Conservation (phyloP, 1,140 invertebrate species). For the Steinernema khuongi region DNA sequence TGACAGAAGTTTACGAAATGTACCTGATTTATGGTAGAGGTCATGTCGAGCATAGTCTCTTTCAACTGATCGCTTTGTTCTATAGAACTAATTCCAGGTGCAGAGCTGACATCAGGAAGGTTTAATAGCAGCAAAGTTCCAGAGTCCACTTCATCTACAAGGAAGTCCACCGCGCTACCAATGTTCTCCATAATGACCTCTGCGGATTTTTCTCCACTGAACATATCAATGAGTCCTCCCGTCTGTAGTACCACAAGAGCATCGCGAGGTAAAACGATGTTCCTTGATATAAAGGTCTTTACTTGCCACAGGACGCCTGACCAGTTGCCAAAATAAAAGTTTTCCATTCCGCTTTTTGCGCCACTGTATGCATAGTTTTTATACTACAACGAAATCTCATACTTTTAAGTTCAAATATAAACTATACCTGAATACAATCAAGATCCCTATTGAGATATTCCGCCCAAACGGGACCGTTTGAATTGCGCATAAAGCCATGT, state of each 20-base stretch:
- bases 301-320: constrained; percentile 40
- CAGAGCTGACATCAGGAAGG: constrained; percentile 29
- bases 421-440: constrained; percentile 30
- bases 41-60: constrained; percentile 26
- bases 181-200: constrained; percentile 29
- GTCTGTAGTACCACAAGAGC: constrained; percentile 36
- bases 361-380: constrained; percentile 41
- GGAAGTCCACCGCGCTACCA: constrained; percentile 24
- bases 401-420: not conserved
- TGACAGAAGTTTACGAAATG: not conserved
- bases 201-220: constrained; percentile 35
- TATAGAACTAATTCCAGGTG: constrained; percentile 31
- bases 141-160: constrained; percentile 26
- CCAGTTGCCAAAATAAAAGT: constrained; percentile 41
- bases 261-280: constrained; percentile 24
- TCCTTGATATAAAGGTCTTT: constrained; percentile 25
- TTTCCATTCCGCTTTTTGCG: constrained; percentile 31
- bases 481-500: constrained; percentile 37
- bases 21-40: constrained; percentile 34
- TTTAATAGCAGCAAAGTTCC: constrained; percentile 30
- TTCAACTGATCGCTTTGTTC: constrained; percentile 32
- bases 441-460: constrained; percentile 38
- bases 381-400: constrained; percentile 36
- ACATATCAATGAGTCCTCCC: constrained; percentile 37
- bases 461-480: constrained; percentile 41